Evolutionary conservation across 92 coral and sea anemone genomes (phyloP).

Genomic region (Palythoa heliodiscus): DNA sequence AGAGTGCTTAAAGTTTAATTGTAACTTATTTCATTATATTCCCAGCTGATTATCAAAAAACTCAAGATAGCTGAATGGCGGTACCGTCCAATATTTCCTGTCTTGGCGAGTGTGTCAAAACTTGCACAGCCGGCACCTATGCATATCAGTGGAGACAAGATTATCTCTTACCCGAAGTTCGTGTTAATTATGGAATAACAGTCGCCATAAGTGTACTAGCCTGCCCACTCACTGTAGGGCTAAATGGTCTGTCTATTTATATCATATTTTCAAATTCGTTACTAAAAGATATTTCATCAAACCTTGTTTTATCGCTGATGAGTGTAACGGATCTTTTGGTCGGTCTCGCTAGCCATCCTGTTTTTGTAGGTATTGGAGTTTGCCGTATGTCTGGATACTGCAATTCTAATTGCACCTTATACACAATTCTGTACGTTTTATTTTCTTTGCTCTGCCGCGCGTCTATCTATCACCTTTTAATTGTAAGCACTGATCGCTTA

Average conservation of each 20-base stretch:
- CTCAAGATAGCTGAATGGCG: background rate
- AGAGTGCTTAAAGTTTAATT: too few relatives aligned
- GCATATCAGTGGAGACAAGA: background rate
- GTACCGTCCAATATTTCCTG: background rate
- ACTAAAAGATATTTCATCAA: background rate
- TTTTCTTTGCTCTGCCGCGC: background rate
- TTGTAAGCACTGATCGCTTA: too few relatives aligned
- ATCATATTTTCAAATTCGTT: background rate
- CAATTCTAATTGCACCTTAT: background rate
- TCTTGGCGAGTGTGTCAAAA: background rate
- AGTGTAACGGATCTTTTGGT: background rate
- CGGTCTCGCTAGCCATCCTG: background rate
- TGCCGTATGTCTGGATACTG: too few relatives aligned
- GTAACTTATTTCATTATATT: too few relatives aligned
- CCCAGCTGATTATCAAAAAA: too few relatives aligned
- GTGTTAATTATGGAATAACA: background rate
- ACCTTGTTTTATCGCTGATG: background rate
- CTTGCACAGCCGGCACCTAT: background rate
- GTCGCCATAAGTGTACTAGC: background rate
- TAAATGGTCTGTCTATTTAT: background rate
- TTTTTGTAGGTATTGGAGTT: background rate
- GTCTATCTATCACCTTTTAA: background rate
- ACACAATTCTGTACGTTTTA: background rate
- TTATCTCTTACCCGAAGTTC: background rate
- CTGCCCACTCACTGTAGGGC: background rate